Evolutionary conservation across 2,888 invertebrate species (phyloP).

Genomic region (Oscheius myriophilus): DNA sequence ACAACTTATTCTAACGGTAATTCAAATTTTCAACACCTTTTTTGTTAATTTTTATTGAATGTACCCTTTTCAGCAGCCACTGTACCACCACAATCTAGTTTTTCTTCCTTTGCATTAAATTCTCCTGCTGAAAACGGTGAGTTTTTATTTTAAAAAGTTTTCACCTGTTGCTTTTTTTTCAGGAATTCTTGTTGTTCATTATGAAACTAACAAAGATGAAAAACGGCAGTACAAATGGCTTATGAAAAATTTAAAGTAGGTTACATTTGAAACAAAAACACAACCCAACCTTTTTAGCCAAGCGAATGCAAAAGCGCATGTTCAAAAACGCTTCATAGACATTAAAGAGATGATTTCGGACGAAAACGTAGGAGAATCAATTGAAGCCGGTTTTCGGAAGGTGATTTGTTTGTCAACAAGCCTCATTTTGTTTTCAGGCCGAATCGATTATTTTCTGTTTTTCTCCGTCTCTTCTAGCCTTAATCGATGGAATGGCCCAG

Average conservation of each 20-base stretch:
- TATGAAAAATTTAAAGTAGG: constrained; percentile 30
- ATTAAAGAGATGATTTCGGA: constrained; percentile 21
- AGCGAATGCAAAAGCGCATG: not conserved
- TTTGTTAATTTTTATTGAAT: not conserved
- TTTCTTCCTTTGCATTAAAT: too few species aligned
- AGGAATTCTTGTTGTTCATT: constrained; percentile 34
- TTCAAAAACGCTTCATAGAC: constrained; percentile 19
- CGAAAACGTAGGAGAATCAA: constrained; percentile 26
- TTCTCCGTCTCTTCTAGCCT: not conserved
- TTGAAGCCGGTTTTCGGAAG: constrained; percentile 29
- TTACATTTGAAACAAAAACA: constrained; percentile 12
- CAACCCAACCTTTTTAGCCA: too few species aligned
- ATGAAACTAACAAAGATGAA: constrained; percentile 29
- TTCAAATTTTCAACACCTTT: not conserved
- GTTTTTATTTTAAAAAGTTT: not conserved
- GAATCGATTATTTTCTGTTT: constrained; percentile 21
- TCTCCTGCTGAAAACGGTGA: too few species aligned
- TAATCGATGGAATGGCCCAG: not conserved
- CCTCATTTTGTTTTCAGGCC: not conserved
- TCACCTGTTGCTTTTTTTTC: constrained; percentile 10
- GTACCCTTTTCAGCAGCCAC: too few species aligned
- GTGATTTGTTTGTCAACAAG: constrained; percentile 8
- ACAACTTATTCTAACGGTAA: too few species aligned
- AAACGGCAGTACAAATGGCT: constrained; percentile 34
- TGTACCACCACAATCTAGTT: too few species aligned